A percentile compares a stretch with the other conserved stretches of the same genome.
These are phyloP conservation scores for Gephyroberyx darwinii DNA, from an alignment of 2,797 vertebrate species.

Conservation along the genomic window DNA sequence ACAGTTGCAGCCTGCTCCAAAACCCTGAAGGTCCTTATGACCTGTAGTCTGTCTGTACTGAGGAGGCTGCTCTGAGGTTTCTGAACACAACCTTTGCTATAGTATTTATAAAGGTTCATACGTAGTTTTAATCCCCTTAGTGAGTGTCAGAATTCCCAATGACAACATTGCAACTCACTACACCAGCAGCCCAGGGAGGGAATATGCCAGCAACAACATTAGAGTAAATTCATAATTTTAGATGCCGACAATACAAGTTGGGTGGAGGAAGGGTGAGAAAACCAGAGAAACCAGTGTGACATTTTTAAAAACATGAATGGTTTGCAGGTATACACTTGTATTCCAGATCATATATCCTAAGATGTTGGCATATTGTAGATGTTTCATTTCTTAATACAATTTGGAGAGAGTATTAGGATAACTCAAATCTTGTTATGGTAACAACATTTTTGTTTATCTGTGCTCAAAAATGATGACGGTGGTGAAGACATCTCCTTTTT, in stretches of 20 bases:
- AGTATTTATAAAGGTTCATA: slow-evolving; percentile 59
- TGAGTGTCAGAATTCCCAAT: slow-evolving; percentile 44
- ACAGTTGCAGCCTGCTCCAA: slow-evolving; percentile 2
- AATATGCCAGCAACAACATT: not conserved
- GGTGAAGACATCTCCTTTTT: no score
- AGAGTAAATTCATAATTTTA: not conserved
- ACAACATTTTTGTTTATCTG: no score
- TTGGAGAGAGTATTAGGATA: no score
- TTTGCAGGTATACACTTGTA: no score
- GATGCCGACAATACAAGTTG: not conserved
- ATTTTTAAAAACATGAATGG: no score
- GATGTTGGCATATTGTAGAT: no score
- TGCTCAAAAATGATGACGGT: no score
- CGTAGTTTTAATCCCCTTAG: slow-evolving; percentile 60
- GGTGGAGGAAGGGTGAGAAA: no score
- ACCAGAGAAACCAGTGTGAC: no score
- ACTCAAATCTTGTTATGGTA: no score
- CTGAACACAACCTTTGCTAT: slow-evolving; percentile 21
- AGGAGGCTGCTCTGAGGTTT: slow-evolving; percentile 20
- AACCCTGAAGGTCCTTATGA: slow-evolving; percentile 22
- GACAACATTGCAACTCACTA: slow-evolving; percentile 45
- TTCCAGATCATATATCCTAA: no score
- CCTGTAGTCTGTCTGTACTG: slow-evolving; percentile 24
- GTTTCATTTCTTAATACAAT: no score
- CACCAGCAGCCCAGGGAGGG: slow-evolving; percentile 13